Conservation (phyloP, 1,140 invertebrate species). For the Drosophila rufa region DNA sequence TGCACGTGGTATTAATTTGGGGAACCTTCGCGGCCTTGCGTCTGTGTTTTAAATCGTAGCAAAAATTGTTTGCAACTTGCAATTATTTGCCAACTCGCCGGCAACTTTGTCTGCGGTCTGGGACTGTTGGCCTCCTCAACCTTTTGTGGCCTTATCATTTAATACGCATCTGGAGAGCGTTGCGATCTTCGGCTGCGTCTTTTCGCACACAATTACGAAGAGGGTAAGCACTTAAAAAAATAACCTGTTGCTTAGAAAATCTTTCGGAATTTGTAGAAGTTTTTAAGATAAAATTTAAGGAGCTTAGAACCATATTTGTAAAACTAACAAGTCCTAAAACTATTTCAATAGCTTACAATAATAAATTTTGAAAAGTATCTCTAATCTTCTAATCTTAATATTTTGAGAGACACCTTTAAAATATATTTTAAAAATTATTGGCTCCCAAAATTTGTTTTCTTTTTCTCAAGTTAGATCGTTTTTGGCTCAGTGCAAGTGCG, state of each 20-base stretch:
- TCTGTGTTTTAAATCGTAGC: constrained; percentile 73
- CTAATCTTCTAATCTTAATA: no score
- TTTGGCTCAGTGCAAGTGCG: constrained; percentile 4
- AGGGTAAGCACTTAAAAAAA: neutral
- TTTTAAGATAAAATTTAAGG: neutral
- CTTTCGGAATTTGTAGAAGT: no score
- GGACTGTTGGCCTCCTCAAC: constrained; percentile 49
- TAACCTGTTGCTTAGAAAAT: neutral
- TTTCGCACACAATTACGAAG: constrained; percentile 64
- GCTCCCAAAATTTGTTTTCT: neutral
- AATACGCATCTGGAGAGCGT: constrained; percentile 71
- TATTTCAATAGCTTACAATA: neutral
- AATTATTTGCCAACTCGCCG: constrained; percentile 53
- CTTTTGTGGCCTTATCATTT: constrained; percentile 70
- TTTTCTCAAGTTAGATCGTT: no score
- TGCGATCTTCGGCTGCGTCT: constrained; percentile 30
- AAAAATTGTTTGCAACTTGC: constrained; percentile 68
- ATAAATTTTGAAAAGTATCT: no score
- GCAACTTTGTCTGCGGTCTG: constrained; percentile 51
- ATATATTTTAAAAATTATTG: neutral
- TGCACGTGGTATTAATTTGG: constrained; percentile 76
- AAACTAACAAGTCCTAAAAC: neutral
- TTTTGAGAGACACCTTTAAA: neutral
- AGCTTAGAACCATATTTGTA: neutral
- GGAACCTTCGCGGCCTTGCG: constrained; percentile 22